Evolutionary conservation across 2,113 vertebrate species (phyloP).

Genomic region (Monopterus albus): DNA sequence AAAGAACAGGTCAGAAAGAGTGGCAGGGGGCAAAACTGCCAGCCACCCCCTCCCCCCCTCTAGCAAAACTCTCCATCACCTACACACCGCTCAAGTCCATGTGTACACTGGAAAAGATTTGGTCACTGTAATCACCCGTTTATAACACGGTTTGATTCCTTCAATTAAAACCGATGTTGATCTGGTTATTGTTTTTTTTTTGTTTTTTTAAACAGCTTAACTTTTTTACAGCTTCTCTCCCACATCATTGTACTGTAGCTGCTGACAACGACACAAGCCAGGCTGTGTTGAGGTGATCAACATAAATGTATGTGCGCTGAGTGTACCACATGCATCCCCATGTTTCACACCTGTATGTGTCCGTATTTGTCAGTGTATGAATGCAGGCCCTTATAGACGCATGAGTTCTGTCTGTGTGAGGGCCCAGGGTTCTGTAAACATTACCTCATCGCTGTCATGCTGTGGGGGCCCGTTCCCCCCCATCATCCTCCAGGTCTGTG

Average conservation of each 20-base stretch:
- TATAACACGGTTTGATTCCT: too few relatives aligned
- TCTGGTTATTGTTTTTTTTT: too few relatives aligned
- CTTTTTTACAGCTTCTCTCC: slow-evolving; percentile 1
- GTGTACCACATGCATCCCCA: too few relatives aligned
- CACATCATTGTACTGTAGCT: too few relatives aligned
- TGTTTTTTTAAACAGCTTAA: too few relatives aligned
- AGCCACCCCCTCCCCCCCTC: slow-evolving; percentile 60
- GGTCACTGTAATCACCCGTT: too few relatives aligned
- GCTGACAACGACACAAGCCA: too few relatives aligned
- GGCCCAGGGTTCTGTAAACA: slow-evolving; percentile 75
- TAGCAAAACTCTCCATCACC: slow-evolving; percentile 68
- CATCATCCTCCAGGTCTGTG: slow-evolving; percentile 77
- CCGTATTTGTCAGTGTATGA: slow-evolving; percentile 8
- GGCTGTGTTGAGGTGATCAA: too few relatives aligned
- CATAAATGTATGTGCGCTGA: too few relatives aligned
- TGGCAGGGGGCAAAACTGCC: slow-evolving; percentile 87
- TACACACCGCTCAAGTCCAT: too few relatives aligned
- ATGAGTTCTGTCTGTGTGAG: slow-evolving; percentile 43
- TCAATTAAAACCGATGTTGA: too few relatives aligned
- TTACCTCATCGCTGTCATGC: slow-evolving; percentile 78
- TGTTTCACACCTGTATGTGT: slow-evolving; percentile 42
- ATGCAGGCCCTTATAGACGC: slow-evolving; percentile 8
- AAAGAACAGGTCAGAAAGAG: slow-evolving; percentile 85
- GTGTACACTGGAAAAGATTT: too few relatives aligned
- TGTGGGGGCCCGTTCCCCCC: slow-evolving; percentile 39